Evolutionary conservation across 1,140 invertebrate genomes (phyloP).

Genomic region (Bombus superbus): DNA sequence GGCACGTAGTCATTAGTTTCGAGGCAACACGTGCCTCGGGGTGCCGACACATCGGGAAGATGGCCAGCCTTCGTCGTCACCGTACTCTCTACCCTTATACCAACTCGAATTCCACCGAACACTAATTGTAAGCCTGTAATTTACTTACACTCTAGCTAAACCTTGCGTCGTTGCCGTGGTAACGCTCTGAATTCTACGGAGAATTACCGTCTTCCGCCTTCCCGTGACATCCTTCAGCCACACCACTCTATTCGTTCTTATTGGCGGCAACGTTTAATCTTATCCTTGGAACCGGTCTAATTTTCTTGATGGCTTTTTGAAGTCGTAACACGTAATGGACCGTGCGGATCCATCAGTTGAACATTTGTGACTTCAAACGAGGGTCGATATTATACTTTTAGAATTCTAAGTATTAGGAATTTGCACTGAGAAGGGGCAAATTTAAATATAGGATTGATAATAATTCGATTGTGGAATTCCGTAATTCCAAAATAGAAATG

Average conservation of each 20-base stretch:
- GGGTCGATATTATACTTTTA: background rate
- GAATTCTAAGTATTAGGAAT: background rate
- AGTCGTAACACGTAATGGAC: background rate
- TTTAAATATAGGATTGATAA: background rate
- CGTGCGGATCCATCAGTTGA: too few relatives aligned
- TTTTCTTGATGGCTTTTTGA: background rate
- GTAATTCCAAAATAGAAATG: background rate
- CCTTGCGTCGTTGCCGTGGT: background rate
- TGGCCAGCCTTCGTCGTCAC: background rate
- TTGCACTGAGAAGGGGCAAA: background rate
- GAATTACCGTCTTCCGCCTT: constrained; percentile 14
- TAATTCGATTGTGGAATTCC: background rate
- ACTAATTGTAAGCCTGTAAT: constrained; percentile 51
- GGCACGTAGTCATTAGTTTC: constrained; percentile 58
- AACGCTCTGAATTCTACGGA: constrained; percentile 25
- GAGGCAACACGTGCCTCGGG: constrained; percentile 32
- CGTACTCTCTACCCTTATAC: background rate
- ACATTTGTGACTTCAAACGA: background rate
- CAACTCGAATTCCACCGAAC: constrained; percentile 47
- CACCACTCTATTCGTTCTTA: background rate
- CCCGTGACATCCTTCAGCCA: background rate
- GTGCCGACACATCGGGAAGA: constrained; percentile 21
- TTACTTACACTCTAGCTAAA: constrained; percentile 15
- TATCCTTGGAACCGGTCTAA: background rate
- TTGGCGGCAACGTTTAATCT: constrained; percentile 12